phyloP scores from a whole-genome alignment of 2,888 invertebrate genomes.

The Neoascia interrupta region DNA sequence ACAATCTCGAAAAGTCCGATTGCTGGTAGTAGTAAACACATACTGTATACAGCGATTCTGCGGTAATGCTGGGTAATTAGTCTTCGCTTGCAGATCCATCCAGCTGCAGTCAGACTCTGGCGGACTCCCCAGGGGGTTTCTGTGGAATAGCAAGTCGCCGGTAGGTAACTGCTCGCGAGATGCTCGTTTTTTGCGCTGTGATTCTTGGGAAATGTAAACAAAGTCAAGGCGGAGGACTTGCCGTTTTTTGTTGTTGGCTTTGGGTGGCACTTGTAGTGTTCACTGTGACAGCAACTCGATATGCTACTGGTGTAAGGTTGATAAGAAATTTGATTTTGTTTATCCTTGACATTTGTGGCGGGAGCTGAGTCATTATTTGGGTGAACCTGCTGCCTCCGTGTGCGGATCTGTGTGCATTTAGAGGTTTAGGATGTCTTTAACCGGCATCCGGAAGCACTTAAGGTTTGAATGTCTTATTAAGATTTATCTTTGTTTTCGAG shows the following conservation, averaged over 20 bases:
- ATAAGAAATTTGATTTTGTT: constrained; percentile 47
- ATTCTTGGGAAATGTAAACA: constrained; percentile 54
- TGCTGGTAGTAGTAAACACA: background rate
- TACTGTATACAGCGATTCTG: constrained; percentile 28
- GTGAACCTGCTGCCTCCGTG: no score
- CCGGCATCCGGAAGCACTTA: no score
- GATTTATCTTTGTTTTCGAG: no score
- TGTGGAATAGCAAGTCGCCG: constrained; percentile 36
- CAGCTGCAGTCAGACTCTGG: constrained; percentile 3
- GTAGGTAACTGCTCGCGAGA: constrained; percentile 40
- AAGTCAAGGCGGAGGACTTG: constrained; percentile 23
- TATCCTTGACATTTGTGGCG: constrained; percentile 41
- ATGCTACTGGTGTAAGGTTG: constrained; percentile 36
- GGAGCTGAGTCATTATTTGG: background rate
- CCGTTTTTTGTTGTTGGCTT: constrained; percentile 1
- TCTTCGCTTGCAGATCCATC: constrained; percentile 62
- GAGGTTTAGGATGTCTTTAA: no score
- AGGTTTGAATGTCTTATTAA: no score
- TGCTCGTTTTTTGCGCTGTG: constrained; percentile 18
- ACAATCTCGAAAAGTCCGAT: constrained; percentile 7
- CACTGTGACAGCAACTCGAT: constrained; percentile 52
- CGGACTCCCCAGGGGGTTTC: constrained; percentile 66
- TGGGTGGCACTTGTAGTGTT: constrained; percentile 22
- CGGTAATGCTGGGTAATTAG: constrained; percentile 61
- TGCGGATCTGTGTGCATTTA: no score